These are phyloP conservation scores for Girardinus metallicus DNA, from an alignment of 2,797 vertebrate genomes.

Conservation along the genomic window DNA sequence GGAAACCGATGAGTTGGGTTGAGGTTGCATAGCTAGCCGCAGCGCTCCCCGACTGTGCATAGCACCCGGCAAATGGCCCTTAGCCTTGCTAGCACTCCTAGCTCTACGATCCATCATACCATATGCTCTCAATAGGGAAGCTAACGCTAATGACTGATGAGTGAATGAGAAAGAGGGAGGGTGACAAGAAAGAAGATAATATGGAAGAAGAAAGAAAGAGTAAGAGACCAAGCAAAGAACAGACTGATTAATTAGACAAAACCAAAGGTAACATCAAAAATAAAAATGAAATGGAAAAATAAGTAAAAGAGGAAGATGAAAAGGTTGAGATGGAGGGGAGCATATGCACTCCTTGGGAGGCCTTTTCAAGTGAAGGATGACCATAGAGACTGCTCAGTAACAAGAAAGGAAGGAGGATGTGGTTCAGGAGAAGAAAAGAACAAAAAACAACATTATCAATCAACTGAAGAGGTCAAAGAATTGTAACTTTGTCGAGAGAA, in stretches of 20 bases:
- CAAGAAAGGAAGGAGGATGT: conserved; percentile 24
- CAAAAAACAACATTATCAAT: conserved; percentile 13
- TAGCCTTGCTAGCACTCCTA: conserved; percentile 85
- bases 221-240: conserved; percentile 34
- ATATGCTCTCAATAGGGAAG: conserved; percentile 88
- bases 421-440: conserved; percentile 24
- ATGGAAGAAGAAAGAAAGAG: conserved; percentile 26
- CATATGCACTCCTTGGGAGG: conserved; percentile 63
- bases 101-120: conserved; percentile 86
- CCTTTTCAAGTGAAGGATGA: conserved; percentile 62
- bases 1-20: conserved; percentile 77
- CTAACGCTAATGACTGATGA: conserved; percentile 86
- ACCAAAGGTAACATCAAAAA: conserved; percentile 7
- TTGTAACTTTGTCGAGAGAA: not conserved
- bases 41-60: conserved; percentile 74
- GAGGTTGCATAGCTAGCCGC: conserved; percentile 76
- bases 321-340: conserved; percentile 40
- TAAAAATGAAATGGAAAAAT: conserved; percentile 25
- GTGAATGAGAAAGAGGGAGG: conserved; percentile 59
- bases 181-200: conserved; percentile 18
- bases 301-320: conserved; percentile 30
- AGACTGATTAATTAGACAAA: conserved; percentile 39
- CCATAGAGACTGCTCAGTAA: conserved; percentile 49
- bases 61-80: conserved; percentile 86
- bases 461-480: not conserved